A percentile compares a stretch with the other conserved stretches of the same genome.
These are phyloP conservation scores for Scaptomyza montana DNA, from an alignment of 1,140 invertebrate genomes.

Conservation along the genomic window DNA sequence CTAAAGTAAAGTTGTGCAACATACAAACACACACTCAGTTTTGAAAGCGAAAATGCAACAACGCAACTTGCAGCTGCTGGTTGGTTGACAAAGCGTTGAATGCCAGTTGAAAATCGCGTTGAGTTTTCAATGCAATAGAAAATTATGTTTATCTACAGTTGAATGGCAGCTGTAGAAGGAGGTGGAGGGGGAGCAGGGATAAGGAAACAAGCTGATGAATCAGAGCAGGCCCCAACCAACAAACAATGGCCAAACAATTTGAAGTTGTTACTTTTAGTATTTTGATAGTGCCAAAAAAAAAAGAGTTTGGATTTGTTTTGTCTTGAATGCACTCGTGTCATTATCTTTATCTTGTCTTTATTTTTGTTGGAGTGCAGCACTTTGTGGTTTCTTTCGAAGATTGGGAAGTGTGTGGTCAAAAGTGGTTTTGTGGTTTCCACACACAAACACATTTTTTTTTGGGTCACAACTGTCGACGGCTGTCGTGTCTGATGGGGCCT, in stretches of 20 bases:
- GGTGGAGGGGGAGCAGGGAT: too few relatives aligned
- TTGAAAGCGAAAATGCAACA: slow-evolving; percentile 52
- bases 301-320: slow-evolving; percentile 21
- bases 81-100: slow-evolving; percentile 41
- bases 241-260: slow-evolving; percentile 41
- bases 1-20: slow-evolving; percentile 32
- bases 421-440: slow-evolving; percentile 29
- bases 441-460: slow-evolving; percentile 28
- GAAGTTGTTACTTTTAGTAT: neutral
- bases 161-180: neutral
- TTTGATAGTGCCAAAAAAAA: slow-evolving; percentile 32
- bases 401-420: slow-evolving; percentile 41
- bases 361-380: slow-evolving; percentile 14
- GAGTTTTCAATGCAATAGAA: slow-evolving; percentile 44
- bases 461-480: slow-evolving; percentile 49
- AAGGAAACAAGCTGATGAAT: slow-evolving; percentile 31
- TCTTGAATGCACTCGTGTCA: slow-evolving; percentile 34
- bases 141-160: slow-evolving; percentile 50
- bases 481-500: slow-evolving; percentile 29
- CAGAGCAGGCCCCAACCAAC: slow-evolving; percentile 20
- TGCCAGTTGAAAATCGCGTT: slow-evolving; percentile 23
- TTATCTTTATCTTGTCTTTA: slow-evolving; percentile 31
- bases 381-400: slow-evolving; percentile 43
- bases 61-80: slow-evolving; percentile 46
- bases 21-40: neutral